Evolutionary conservation across 2,113 vertebrate genomes (phyloP).

Genomic region (Genyomyrus donnyi): DNA sequence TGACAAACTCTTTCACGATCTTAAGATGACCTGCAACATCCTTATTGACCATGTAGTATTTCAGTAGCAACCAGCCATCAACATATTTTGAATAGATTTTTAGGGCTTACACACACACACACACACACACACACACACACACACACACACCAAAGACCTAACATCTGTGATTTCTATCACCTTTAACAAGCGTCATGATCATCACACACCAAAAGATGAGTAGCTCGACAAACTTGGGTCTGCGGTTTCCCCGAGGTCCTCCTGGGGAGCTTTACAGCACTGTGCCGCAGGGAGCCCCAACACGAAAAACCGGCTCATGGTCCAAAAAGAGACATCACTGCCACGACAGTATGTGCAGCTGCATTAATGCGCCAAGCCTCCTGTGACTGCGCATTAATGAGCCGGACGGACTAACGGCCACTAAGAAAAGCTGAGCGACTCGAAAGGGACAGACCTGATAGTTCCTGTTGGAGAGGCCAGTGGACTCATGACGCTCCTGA

Average conservation of each 20-base stretch:
- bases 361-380: background rate
- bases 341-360: background rate
- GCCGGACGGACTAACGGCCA: background rate
- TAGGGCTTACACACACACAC: background rate
- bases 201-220: background rate
- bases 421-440: background rate
- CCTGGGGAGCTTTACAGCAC: background rate
- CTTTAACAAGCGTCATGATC: background rate
- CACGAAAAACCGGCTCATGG: background rate
- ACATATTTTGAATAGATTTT: background rate
- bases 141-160: background rate
- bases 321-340: background rate
- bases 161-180: background rate
- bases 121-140: background rate
- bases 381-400: background rate
- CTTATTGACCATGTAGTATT: background rate
- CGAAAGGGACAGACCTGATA: conserved; percentile 69
- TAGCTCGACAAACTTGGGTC: background rate
- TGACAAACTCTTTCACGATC: background rate
- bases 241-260: background rate
- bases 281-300: background rate
- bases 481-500: conserved; percentile 79
- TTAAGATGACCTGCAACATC: background rate
- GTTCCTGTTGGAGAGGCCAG: conserved; percentile 92
- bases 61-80: background rate